Percentiles rank a stretch among this genome's conserved stretches.
phyloP scores from a whole-genome alignment of 2,888 invertebrate genomes.

The Drosophila affinis region DNA sequence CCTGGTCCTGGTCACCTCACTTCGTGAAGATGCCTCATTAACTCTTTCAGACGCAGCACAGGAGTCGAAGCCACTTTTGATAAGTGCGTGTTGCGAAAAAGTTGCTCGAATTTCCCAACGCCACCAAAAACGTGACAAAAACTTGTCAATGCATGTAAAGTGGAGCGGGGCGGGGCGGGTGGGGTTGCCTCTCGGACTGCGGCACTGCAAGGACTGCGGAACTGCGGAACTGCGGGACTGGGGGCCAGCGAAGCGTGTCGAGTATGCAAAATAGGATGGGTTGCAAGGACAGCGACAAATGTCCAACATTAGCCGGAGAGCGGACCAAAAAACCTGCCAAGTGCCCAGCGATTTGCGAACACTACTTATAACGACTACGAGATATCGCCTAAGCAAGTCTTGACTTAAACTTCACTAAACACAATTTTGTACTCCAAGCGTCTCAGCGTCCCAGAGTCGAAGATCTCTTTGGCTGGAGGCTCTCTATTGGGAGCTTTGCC shows the following conservation, averaged over 20 bases:
- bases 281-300: conserved; percentile 62
- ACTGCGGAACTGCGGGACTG: conserved; percentile 17
- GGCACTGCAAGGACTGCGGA: conserved; percentile 15
- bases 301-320: conserved; percentile 60
- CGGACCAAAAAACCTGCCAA: conserved; percentile 20
- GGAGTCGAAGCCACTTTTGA: conserved; percentile 70
- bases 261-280: conserved; percentile 63
- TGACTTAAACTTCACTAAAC: no score
- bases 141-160: conserved; percentile 53
- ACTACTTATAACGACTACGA: neutral
- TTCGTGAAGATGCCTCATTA: conserved; percentile 54
- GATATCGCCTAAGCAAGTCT: neutral
- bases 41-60: conserved; percentile 51
- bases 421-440: no score
- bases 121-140: conserved; percentile 69
- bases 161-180: neutral
- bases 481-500: no score
- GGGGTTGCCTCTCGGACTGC: conserved; percentile 11
- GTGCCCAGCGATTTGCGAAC: neutral
- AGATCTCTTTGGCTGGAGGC: no score
- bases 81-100: conserved; percentile 69
- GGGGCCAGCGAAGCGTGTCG: conserved; percentile 62
- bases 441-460: no score
- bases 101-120: conserved; percentile 62
- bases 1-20: neutral